Evolutionary conservation across 2,888 invertebrate genomes (phyloP).

Genomic region (Ashinkailepas kermadecensis): DNA sequence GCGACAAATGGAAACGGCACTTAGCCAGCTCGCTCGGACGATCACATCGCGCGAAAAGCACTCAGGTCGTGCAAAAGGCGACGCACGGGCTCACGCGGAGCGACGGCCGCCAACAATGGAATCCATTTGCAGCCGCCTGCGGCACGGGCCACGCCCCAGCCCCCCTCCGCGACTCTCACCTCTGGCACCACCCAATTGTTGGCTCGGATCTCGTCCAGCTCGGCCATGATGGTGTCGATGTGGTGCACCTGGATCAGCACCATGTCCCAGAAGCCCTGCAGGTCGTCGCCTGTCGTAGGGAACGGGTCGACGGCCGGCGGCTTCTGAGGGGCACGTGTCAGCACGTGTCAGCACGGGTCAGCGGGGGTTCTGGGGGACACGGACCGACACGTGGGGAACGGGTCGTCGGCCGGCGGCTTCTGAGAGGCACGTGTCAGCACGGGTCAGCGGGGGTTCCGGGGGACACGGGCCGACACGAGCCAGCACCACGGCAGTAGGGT

Average conservation of each 20-base stretch:
- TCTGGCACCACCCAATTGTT: constrained; percentile 40
- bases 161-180: not conserved
- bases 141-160: no score
- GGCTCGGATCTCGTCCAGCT: constrained; percentile 40
- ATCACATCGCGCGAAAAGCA: no score
- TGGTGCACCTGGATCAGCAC: constrained; percentile 83
- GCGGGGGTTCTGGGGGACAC: no score
- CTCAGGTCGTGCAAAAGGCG: no score
- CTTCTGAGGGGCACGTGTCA: not conserved
- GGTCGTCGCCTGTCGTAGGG: constrained; percentile 78
- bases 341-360: not conserved
- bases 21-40: no score
- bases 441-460: no score
- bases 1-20: no score
- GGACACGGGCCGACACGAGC: no score
- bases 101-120: no score
- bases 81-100: no score
- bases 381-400: constrained; percentile 56
- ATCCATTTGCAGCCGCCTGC: no score
- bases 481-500: no score
- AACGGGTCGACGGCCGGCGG: constrained; percentile 61
- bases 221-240: constrained; percentile 65
- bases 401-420: constrained; percentile 54
- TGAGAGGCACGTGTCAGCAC: not conserved
- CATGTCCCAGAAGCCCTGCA: constrained; percentile 98